These are phyloP conservation scores for Escarpia spicata DNA, from an alignment of 2,888 invertebrate species.

Conservation along the genomic window DNA sequence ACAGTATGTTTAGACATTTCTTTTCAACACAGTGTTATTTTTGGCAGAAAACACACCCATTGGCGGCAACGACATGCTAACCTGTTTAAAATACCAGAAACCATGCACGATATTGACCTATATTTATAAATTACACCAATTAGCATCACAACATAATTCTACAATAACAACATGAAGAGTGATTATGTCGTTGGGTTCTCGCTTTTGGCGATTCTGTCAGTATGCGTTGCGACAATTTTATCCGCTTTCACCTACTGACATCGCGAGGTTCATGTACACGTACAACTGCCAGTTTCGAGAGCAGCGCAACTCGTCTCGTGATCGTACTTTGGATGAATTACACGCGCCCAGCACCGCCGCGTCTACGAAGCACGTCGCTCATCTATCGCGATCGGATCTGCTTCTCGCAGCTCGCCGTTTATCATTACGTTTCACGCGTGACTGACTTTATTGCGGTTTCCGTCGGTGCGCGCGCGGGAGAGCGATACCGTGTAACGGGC, in stretches of 20 bases:
- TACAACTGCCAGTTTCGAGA: not conserved
- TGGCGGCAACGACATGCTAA: no score
- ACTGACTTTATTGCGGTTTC: not conserved
- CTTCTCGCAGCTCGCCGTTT: not conserved
- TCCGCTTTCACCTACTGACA: not conserved
- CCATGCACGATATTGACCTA: no score
- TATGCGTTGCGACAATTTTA: not conserved
- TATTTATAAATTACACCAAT: no score
- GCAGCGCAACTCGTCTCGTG: not conserved
- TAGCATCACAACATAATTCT: not conserved
- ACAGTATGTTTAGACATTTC: no score
- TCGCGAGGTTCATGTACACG: not conserved
- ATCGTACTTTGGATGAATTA: conserved; percentile 10
- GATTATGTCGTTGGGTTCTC: not conserved
- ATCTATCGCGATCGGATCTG: not conserved
- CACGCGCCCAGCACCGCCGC: not conserved
- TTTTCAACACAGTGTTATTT: no score
- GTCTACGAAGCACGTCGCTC: not conserved
- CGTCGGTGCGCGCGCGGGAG: not conserved
- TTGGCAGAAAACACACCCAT: no score
- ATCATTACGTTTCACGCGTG: not conserved
- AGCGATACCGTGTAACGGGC: conserved; percentile 1
- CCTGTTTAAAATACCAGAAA: no score
- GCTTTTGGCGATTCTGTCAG: not conserved
- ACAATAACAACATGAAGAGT: not conserved